These are phyloP conservation scores for Bryconaethiops microstoma DNA, from an alignment of 2,797 vertebrate genomes.

Conservation along the genomic window DNA sequence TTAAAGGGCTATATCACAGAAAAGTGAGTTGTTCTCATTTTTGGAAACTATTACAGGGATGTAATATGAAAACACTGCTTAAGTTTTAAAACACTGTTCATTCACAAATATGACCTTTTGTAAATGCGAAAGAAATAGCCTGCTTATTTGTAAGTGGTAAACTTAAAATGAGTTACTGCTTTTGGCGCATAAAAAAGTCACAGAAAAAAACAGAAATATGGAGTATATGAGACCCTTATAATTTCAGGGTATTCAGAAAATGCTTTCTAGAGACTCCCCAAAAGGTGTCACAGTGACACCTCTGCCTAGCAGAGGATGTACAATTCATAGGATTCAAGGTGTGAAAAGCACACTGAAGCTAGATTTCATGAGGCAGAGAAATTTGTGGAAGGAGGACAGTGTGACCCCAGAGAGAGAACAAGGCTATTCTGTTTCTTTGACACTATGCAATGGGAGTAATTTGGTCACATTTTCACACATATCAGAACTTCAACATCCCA, in stretches of 20 bases:
- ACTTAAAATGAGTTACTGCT: no score
- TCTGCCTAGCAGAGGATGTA: not conserved
- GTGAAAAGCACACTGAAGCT: not conserved
- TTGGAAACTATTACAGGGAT: not conserved
- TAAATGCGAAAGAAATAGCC: no score
- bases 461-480: not conserved
- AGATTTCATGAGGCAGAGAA: not conserved
- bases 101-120: no score
- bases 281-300: not conserved
- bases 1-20: not conserved
- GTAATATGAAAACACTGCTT: not conserved
- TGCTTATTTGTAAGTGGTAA: no score
- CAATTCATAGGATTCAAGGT: not conserved
- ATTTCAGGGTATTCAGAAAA: no score
- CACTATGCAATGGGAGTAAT: not conserved
- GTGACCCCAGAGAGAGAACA: not conserved
- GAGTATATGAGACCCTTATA: no score
- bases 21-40: not conserved
- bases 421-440: not conserved
- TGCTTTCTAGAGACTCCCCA: no score
- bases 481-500: not conserved
- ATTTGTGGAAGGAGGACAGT: not conserved
- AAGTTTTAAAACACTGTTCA: not conserved
- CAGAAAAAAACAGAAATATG: no score
- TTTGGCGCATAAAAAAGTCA: no score